phyloP scores from a whole-genome alignment of 2,888 invertebrate genomes.

The Hyposoter didymator region DNA sequence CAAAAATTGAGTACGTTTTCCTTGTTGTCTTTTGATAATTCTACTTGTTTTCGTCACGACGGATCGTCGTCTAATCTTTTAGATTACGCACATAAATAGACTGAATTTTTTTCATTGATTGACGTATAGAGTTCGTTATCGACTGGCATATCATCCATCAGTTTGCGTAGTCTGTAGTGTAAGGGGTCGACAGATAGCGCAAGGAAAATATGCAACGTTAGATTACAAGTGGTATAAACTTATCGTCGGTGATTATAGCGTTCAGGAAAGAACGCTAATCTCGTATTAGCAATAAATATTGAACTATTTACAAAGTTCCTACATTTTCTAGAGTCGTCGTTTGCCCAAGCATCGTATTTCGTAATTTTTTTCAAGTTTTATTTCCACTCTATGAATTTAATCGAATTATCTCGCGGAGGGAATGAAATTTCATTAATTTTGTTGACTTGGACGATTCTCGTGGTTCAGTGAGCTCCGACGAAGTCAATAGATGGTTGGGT shows the following conservation, averaged over 20 bases:
- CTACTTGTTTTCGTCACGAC: background rate
- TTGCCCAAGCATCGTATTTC: background rate
- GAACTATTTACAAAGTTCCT: background rate
- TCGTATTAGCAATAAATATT: too few relatives aligned
- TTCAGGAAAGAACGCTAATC: too few relatives aligned
- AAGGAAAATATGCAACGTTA: background rate
- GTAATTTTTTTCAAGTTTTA: too few relatives aligned
- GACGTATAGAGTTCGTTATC: slow-evolving; percentile 16
- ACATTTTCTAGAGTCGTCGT: background rate
- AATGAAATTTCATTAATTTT: too few relatives aligned
- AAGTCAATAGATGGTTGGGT: too few relatives aligned
- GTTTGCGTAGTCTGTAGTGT: background rate
- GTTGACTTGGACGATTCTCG: too few relatives aligned
- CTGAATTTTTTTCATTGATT: slow-evolving; percentile 39
- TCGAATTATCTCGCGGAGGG: too few relatives aligned
- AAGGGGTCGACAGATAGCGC: background rate
- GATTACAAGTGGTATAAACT: background rate
- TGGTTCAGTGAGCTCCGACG: too few relatives aligned
- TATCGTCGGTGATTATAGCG: background rate
- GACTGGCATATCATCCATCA: slow-evolving; percentile 23
- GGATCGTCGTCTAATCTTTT: slow-evolving; percentile 3
- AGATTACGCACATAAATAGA: slow-evolving; percentile 19
- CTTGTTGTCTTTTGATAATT: too few relatives aligned
- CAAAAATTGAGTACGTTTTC: too few relatives aligned
- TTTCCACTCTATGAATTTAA: too few relatives aligned